A percentile compares a stretch with the other conserved stretches of the same genome.
These are phyloP conservation scores for Acromyrmex echinatior DNA, from an alignment of 1,140 invertebrate genomes.

Conservation along the genomic window DNA sequence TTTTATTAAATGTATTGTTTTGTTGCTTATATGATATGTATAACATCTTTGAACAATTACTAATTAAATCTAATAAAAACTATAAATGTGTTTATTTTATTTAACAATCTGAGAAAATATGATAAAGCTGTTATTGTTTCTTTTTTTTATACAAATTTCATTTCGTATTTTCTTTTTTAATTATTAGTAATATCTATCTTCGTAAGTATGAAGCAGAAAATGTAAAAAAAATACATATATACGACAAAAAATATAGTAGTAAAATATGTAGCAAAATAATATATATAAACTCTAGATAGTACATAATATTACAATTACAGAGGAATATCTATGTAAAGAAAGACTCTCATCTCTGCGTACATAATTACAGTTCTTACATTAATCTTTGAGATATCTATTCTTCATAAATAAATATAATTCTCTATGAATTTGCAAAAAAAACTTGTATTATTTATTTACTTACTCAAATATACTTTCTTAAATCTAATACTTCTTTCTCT, in stretches of 20 bases:
- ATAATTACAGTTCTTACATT: neutral
- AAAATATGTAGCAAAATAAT: neutral
- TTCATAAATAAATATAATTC: neutral
- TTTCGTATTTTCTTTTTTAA: conserved; percentile 7
- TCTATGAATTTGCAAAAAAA: neutral
- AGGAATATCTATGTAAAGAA: neutral
- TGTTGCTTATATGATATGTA: neutral
- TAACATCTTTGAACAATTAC: conserved; percentile 18
- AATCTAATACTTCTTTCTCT: neutral
- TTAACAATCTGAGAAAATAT: neutral
- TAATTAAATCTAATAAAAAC: conserved; percentile 4
- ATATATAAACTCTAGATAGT: neutral
- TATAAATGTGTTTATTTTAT: conserved; percentile 14
- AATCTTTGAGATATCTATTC: neutral
- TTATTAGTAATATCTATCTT: neutral
- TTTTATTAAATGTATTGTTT: conserved; percentile 9
- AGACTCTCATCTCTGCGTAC: neutral
- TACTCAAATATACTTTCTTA: neutral
- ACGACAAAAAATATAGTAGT: neutral
- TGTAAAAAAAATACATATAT: conserved; percentile 1
- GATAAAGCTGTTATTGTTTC: conserved; percentile 25
- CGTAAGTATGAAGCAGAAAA: neutral
- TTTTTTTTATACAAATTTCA: conserved; percentile 8
- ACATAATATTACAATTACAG: neutral
- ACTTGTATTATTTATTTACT: neutral